Evolutionary conservation across 2,888 invertebrate species (phyloP).

Genomic region (Tineola bisselliella): DNA sequence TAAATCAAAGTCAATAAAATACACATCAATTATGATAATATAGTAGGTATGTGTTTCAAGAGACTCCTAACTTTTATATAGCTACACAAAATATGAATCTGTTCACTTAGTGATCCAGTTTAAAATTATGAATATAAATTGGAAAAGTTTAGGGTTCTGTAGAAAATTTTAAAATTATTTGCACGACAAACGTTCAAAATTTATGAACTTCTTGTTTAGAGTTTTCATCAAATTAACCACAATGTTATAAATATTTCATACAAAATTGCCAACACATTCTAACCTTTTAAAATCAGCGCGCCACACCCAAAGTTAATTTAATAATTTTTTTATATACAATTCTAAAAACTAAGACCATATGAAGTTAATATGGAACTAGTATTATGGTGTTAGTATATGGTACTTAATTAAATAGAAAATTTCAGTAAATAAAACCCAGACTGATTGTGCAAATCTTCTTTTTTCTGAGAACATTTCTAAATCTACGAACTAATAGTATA

Average conservation of each 20-base stretch:
- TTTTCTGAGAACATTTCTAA: background rate
- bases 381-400: no score
- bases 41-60: background rate
- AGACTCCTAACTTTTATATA: background rate
- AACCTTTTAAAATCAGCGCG: no score
- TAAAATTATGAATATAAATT: constrained; percentile 64
- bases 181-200: constrained; percentile 24
- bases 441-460: background rate
- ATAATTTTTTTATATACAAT: no score
- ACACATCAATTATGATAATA: background rate
- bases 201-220: constrained; percentile 4
- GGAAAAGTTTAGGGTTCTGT: constrained; percentile 50
- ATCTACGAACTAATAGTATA: background rate
- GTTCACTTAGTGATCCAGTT: constrained; percentile 37
- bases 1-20: background rate
- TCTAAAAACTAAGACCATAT: no score
- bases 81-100: background rate
- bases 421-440: background rate
- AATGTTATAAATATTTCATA: constrained; percentile 1
- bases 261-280: background rate
- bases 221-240: constrained; percentile 7
- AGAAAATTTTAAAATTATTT: constrained; percentile 54
- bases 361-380: no score
- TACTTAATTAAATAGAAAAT: background rate
- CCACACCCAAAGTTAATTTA: no score